These are phyloP conservation scores for Nemotelus nigrinus DNA, from an alignment of 2,888 invertebrate species.

Conservation along the genomic window DNA sequence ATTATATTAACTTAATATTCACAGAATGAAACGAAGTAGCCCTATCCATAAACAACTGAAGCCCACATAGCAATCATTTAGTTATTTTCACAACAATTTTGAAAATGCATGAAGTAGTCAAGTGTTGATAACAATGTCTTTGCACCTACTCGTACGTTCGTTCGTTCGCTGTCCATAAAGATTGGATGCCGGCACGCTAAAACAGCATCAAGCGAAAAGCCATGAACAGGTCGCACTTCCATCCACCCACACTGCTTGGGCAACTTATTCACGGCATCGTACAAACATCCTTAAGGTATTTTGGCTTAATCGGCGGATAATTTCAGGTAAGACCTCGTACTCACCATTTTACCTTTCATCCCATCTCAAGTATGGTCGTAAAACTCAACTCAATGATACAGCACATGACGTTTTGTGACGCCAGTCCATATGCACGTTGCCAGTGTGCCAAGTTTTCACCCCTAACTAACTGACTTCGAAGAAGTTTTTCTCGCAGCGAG, in stretches of 20 bases:
- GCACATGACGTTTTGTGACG: conserved; percentile 39
- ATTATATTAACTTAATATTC: too few relatives aligned
- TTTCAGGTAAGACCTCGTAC: conserved; percentile 39
- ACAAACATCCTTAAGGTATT: conserved; percentile 18
- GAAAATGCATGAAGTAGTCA: too few relatives aligned
- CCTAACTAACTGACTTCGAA: neutral
- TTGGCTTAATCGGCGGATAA: conserved; percentile 36
- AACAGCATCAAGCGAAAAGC: neutral
- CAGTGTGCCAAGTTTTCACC: neutral
- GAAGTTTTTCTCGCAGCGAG: neutral
- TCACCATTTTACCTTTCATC: conserved; percentile 35
- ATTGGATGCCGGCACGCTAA: conserved; percentile 16
- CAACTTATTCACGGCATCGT: neutral
- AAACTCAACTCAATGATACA: conserved; percentile 46
- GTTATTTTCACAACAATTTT: too few relatives aligned
- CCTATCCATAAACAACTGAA: too few relatives aligned
- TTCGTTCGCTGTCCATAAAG: neutral
- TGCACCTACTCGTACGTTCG: too few relatives aligned
- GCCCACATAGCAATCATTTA: too few relatives aligned
- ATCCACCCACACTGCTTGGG: neutral
- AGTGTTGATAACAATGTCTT: too few relatives aligned
- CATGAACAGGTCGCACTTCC: conserved; percentile 21
- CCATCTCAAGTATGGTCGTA: conserved; percentile 45
- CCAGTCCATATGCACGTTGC: conserved; percentile 14
- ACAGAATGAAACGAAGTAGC: too few relatives aligned